Evolutionary conservation across 2,888 invertebrate genomes (phyloP).

Genomic region (Drosophila parthenogenetica): DNA sequence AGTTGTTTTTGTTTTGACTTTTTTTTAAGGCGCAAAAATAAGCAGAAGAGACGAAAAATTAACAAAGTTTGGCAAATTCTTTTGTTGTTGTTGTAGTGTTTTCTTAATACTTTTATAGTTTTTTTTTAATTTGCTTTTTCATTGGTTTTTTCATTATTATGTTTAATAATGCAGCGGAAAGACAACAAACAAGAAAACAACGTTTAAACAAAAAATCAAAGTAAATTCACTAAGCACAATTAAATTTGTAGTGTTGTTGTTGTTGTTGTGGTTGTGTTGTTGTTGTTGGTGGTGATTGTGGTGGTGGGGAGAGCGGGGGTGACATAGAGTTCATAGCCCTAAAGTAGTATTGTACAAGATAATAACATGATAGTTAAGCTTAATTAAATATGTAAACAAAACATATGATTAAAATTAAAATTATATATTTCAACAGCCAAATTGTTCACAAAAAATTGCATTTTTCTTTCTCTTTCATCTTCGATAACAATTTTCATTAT

Average conservation of each 20-base stretch:
- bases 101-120: constrained; percentile 45
- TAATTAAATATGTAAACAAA: constrained; percentile 34
- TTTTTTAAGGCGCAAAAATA: constrained; percentile 44
- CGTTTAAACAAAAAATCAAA: constrained; percentile 35
- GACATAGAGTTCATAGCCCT: constrained; percentile 4
- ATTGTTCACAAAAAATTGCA: constrained; percentile 81
- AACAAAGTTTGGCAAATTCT: constrained; percentile 52
- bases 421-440: constrained; percentile 79
- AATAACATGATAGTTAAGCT: constrained; percentile 44
- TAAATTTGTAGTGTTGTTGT: neutral
- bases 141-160: constrained; percentile 6
- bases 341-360: constrained; percentile 42
- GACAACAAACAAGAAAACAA: constrained; percentile 31
- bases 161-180: constrained; percentile 25
- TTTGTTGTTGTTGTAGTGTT: constrained; percentile 27
- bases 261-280: neutral
- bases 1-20: constrained; percentile 13
- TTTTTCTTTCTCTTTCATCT: constrained; percentile 50
- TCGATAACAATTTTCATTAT: constrained; percentile 59
- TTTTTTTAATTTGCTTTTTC: constrained; percentile 16
- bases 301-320: neutral
- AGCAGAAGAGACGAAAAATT: constrained; percentile 27
- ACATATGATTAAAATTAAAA: constrained; percentile 63
- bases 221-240: constrained; percentile 56
- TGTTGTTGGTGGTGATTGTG: neutral